Conservation (phyloP, 2,113 vertebrate species). For the Silurus meridionalis region DNA sequence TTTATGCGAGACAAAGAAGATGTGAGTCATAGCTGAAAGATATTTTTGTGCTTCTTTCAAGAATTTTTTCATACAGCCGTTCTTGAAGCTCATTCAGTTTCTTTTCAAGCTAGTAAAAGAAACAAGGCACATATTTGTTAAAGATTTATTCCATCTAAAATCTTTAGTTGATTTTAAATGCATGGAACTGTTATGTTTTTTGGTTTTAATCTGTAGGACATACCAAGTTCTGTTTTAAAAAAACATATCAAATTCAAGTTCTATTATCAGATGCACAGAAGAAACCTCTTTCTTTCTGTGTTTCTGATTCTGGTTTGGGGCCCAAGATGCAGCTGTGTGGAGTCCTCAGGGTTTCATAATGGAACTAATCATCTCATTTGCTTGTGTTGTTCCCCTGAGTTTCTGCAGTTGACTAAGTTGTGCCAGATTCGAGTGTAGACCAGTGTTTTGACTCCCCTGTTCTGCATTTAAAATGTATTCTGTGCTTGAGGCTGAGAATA, state of each 20-base stretch:
- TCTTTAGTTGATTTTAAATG: not conserved
- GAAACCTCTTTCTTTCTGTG: conserved; percentile 13
- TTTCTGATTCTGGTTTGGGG: not conserved
- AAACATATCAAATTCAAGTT: not conserved
- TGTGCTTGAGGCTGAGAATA: conserved; percentile 12
- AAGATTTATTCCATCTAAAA: not conserved
- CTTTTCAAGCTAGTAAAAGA: not conserved
- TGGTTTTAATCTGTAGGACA: not conserved
- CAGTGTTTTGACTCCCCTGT: conserved; percentile 45
- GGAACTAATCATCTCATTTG: conserved; percentile 68
- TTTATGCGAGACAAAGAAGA: not conserved
- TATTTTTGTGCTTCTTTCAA: not conserved
- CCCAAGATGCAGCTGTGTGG: conserved; percentile 66
- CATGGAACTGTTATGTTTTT: not conserved
- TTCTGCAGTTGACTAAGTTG: conserved; percentile 47
- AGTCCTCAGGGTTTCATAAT: conserved; percentile 64
- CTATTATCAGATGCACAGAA: conserved; percentile 9
- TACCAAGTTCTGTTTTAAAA: conserved; percentile 23
- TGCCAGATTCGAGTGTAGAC: conserved; percentile 33
- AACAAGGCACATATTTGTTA: not conserved
- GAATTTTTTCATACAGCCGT: conserved; percentile 7
- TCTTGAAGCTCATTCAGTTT: not conserved
- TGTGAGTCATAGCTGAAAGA: conserved; percentile 32
- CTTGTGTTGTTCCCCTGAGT: conserved; percentile 55
- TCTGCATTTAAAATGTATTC: conserved; percentile 38